These are phyloP conservation scores for Zootoca vivipara DNA, from an alignment of 2,113 vertebrate genomes.

Conservation along the genomic window DNA sequence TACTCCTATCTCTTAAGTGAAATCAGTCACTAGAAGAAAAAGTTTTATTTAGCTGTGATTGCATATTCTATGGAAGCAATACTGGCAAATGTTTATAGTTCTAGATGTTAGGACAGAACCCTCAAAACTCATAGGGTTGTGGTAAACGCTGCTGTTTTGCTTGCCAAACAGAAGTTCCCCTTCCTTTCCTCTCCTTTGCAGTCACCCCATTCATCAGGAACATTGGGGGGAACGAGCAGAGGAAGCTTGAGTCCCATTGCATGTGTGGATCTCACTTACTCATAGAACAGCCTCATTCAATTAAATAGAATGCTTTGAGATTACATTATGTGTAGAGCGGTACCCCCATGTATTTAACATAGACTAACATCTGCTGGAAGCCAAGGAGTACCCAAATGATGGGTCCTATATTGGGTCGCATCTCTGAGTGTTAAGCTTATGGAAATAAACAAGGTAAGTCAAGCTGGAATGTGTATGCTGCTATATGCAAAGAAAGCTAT, in stretches of 20 bases:
- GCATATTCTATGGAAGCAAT: constrained; percentile 27
- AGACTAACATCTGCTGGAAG: background rate
- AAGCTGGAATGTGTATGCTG: background rate
- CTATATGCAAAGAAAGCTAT: background rate
- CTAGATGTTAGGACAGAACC: background rate
- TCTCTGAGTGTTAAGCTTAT: background rate
- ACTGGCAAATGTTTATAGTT: background rate
- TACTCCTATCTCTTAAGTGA: constrained; percentile 14
- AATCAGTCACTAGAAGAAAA: constrained; percentile 29
- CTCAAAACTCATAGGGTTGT: background rate
- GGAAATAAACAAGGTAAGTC: background rate
- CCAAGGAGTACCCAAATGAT: background rate
- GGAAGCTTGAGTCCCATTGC: no score
- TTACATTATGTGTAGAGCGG: background rate
- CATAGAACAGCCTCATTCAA: background rate
- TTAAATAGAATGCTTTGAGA: background rate
- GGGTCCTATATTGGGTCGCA: background rate
- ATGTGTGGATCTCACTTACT: background rate
- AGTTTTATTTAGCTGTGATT: background rate
- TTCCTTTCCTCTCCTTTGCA: no score
- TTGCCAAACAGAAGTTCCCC: no score
- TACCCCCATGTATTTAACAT: no score
- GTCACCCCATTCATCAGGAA: no score
- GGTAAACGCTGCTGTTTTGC: no score
- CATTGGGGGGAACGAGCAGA: no score